Evolutionary conservation across 1,140 invertebrate genomes (phyloP).

Genomic region (Drosophila sechellia): DNA sequence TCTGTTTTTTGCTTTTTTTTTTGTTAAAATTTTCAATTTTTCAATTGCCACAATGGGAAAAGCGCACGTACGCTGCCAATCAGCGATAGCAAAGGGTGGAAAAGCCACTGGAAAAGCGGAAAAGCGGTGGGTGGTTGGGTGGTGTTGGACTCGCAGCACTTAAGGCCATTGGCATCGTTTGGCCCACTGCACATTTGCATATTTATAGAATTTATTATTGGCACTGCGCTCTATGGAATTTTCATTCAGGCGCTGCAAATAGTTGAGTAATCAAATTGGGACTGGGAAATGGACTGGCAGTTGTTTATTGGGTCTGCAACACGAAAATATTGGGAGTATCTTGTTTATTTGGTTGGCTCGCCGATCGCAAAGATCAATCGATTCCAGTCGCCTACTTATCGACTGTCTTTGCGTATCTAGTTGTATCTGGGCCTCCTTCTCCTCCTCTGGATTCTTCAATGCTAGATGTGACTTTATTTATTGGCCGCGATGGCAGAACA

Average conservation of each 20-base stretch:
- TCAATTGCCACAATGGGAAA: conserved; percentile 44
- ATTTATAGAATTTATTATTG: conserved; percentile 68
- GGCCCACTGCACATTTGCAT: conserved; percentile 39
- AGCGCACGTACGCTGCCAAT: conserved; percentile 72
- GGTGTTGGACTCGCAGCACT: conserved; percentile 3
- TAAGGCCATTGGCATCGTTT: conserved; percentile 66
- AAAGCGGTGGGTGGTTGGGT: conserved; percentile 3
- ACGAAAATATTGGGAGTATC: too few relatives aligned
- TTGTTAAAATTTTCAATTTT: neutral
- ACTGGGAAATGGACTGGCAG: neutral
- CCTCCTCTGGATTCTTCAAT: neutral
- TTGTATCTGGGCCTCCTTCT: conserved; percentile 1
- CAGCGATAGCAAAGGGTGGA: conserved; percentile 25
- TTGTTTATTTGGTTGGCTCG: too few relatives aligned
- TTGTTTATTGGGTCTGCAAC: too few relatives aligned
- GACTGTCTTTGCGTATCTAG: conserved; percentile 13
- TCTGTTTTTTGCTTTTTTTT: neutral
- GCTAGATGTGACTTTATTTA: conserved; percentile 49
- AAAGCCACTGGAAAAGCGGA: conserved; percentile 5
- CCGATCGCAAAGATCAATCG: conserved; percentile 17
- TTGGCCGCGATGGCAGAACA: conserved; percentile 30
- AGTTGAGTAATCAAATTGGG: neutral
- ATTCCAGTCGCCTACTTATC: conserved; percentile 24
- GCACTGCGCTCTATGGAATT: conserved; percentile 26
- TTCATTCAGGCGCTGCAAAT: conserved; percentile 10